Evolutionary conservation across 2,888 invertebrate species (phyloP).

Genomic region (Orchestes rusci): DNA sequence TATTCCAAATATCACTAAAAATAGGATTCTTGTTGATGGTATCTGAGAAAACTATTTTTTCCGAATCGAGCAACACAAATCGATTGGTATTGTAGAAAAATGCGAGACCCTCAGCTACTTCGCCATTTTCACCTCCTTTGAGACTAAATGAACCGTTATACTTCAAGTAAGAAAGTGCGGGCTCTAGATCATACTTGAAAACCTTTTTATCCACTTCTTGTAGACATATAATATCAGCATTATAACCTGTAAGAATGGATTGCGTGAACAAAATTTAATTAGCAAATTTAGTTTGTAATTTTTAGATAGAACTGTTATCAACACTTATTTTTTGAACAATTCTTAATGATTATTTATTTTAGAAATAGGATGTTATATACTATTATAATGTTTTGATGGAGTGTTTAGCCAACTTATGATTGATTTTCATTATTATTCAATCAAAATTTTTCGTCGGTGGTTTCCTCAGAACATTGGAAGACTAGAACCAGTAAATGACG

Average conservation of each 20-base stretch:
- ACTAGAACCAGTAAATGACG: too few relatives aligned
- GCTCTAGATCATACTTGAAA: constrained; percentile 59
- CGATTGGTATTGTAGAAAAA: constrained; percentile 66
- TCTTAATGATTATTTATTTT: too few relatives aligned
- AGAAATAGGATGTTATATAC: too few relatives aligned
- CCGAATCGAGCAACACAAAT: constrained; percentile 53
- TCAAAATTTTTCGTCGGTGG: too few relatives aligned
- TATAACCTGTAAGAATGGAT: constrained; percentile 57
- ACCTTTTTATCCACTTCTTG: constrained; percentile 88
- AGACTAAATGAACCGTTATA: constrained; percentile 58
- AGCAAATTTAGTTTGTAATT: too few relatives aligned
- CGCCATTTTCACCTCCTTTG: constrained; percentile 57
- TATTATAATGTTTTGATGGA: too few relatives aligned
- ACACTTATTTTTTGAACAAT: too few relatives aligned
- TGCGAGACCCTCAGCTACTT: constrained; percentile 73
- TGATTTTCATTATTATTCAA: too few relatives aligned
- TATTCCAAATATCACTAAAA: constrained; percentile 54
- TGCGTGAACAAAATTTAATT: background rate
- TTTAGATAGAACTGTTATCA: too few relatives aligned
- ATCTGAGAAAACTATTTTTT: constrained; percentile 54
- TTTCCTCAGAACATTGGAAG: too few relatives aligned
- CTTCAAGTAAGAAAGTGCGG: constrained; percentile 51
- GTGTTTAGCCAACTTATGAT: too few relatives aligned
- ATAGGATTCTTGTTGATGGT: constrained; percentile 47
- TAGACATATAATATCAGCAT: constrained; percentile 82